Percentiles rank a stretch among this genome's conserved stretches.
These are phyloP conservation scores for Leucophora obtusa DNA, from an alignment of 2,888 invertebrate genomes.

Conservation along the genomic window DNA sequence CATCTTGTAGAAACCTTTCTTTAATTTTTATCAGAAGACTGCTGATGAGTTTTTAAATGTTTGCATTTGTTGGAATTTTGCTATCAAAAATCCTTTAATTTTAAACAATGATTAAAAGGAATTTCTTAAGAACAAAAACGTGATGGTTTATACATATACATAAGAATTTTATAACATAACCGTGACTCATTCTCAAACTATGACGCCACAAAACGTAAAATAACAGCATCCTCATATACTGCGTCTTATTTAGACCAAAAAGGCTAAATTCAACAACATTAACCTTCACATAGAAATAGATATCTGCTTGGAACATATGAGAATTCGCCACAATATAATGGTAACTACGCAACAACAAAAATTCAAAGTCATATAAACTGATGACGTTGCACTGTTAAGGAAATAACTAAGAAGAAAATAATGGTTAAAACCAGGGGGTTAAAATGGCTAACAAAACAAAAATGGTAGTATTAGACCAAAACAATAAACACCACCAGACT, in stretches of 20 bases:
- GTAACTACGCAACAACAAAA: conserved; percentile 54
- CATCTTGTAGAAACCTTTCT: too few relatives aligned
- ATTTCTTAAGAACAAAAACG: conserved; percentile 1
- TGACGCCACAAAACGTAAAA: conserved; percentile 44
- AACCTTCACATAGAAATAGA: background rate
- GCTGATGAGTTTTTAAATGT: too few relatives aligned
- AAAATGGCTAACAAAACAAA: background rate
- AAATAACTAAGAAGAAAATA: conserved; percentile 26
- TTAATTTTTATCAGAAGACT: too few relatives aligned
- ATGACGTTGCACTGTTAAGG: conserved; percentile 47
- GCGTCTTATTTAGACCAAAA: conserved; percentile 24
- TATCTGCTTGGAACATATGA: background rate
- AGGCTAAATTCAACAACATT: conserved; percentile 14
- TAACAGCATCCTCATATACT: conserved; percentile 44
- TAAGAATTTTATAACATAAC: background rate
- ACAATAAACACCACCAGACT: conserved; percentile 9
- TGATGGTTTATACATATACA: background rate
- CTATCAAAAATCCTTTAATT: too few relatives aligned
- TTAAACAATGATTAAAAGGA: background rate
- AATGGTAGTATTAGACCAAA: conserved; percentile 17
- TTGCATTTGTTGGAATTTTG: too few relatives aligned
- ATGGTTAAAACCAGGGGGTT: conserved; percentile 6
- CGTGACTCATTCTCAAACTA: conserved; percentile 35
- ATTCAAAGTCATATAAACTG: conserved; percentile 5
- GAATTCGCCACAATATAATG: conserved; percentile 13